These are phyloP conservation scores for Lasioglossum oenotherae DNA, from an alignment of 2,888 invertebrate species.

Conservation along the genomic window DNA sequence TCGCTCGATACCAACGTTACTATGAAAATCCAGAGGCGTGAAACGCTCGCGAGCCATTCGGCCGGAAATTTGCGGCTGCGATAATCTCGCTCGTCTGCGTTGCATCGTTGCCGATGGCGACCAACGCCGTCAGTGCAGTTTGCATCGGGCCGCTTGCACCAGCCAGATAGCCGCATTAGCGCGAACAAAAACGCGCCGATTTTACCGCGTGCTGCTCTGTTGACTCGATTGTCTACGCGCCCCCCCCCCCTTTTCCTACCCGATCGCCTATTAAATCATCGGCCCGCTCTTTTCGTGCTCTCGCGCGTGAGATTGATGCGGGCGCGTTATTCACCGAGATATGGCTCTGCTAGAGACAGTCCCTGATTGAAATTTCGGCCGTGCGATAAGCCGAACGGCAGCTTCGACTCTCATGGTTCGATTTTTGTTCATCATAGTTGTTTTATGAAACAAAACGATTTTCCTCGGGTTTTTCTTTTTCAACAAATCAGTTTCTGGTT, in stretches of 20 bases:
- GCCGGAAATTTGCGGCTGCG: slow-evolving; percentile 9
- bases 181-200: slow-evolving; percentile 6
- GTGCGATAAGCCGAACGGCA: not conserved
- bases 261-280: slow-evolving; percentile 14
- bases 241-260: not conserved
- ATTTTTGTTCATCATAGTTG: not conserved
- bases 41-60: slow-evolving; percentile 6
- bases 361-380: not conserved
- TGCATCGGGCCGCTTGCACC: not conserved
- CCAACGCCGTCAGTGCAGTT: not conserved
- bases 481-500: too few species aligned
- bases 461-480: too few species aligned
- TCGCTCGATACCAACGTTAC: not conserved
- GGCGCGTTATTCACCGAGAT: slow-evolving; percentile 4
- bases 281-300: not conserved
- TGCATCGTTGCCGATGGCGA: not conserved
- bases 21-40: slow-evolving; percentile 3
- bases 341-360: not conserved
- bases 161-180: slow-evolving; percentile 9
- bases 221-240: slow-evolving; percentile 1
- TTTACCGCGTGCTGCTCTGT: not conserved
- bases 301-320: slow-evolving; percentile 1
- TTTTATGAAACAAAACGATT: too few species aligned
- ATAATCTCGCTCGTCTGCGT: not conserved
- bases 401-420: not conserved